Percentiles rank a stretch among this genome's conserved stretches.
Conservation (phyloP, 2,888 invertebrate genomes). For the Anoplius nigerrimus region DNA sequence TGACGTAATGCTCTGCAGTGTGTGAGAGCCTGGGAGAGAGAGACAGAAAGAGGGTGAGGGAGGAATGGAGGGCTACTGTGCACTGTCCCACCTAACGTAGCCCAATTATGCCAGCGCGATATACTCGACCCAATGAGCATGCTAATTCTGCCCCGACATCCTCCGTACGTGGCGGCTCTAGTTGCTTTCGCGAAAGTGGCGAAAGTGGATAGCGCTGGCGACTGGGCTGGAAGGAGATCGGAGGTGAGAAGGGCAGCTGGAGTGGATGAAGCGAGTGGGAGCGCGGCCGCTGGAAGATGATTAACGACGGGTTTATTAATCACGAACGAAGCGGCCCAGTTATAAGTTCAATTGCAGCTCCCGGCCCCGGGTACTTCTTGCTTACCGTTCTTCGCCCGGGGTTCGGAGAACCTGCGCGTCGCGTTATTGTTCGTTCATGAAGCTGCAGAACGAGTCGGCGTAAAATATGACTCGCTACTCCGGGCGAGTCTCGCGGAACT, state of each 20-base stretch:
- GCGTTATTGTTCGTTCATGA: slow-evolving; percentile 45
- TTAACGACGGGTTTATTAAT: slow-evolving; percentile 41
- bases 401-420: slow-evolving; percentile 9
- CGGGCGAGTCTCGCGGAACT: background rate
- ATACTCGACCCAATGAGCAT: slow-evolving; percentile 28
- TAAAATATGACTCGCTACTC: slow-evolving; percentile 41
- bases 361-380: slow-evolving; percentile 12
- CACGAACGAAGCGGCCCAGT: slow-evolving; percentile 9
- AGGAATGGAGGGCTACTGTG: too few relatives aligned
- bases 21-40: too few relatives aligned
- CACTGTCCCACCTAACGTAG: slow-evolving; percentile 20
- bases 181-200: too few relatives aligned
- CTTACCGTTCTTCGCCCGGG: slow-evolving; percentile 11
- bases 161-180: slow-evolving; percentile 8
- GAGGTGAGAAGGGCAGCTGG: too few relatives aligned
- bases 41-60: too few relatives aligned
- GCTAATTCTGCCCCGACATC: slow-evolving; percentile 24
- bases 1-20: slow-evolving; percentile 4
- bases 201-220: too few relatives aligned
- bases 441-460: slow-evolving; percentile 29
- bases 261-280: background rate
- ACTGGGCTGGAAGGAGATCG: too few relatives aligned
- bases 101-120: slow-evolving; percentile 29
- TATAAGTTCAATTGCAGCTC: slow-evolving; percentile 28
- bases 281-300: slow-evolving; percentile 4